Evolutionary conservation across 2,888 invertebrate genomes (phyloP).

Genomic region (Chloroclystis v-ata): DNA sequence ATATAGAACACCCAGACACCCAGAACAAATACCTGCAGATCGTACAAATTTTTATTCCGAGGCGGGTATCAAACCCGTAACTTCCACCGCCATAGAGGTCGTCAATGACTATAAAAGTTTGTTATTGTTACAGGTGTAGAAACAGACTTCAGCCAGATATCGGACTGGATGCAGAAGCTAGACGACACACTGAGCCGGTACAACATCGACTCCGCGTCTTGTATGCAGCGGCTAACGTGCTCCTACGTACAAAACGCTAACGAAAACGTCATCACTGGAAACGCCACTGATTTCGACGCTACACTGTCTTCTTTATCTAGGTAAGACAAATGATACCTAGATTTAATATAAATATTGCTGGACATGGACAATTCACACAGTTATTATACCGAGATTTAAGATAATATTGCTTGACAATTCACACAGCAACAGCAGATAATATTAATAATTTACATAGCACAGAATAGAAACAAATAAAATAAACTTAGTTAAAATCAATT

Average conservation of each 20-base stretch:
- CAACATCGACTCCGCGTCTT: constrained; percentile 84
- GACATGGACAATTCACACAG: too few relatives aligned
- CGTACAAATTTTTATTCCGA: too few relatives aligned
- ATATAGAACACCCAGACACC: too few relatives aligned
- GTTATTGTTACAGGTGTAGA: constrained; percentile 70
- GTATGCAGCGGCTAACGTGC: constrained; percentile 84
- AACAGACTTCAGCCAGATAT: constrained; percentile 76
- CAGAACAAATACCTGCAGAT: too few relatives aligned
- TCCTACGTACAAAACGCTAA: constrained; percentile 85
- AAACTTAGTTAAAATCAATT: too few relatives aligned
- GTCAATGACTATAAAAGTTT: not conserved
- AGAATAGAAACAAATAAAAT: too few relatives aligned
- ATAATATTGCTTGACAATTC: too few relatives aligned
- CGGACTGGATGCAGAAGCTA: constrained; percentile 81
- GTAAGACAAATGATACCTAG: constrained; percentile 45
- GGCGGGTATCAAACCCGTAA: too few relatives aligned
- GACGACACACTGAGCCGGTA: constrained; percentile 82
- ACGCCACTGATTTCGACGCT: constrained; percentile 81
- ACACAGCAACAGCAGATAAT: too few relatives aligned
- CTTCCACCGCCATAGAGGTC: too few relatives aligned
- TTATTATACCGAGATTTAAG: too few relatives aligned
- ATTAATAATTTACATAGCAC: too few relatives aligned
- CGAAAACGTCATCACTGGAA: constrained; percentile 79
- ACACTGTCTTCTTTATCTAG: constrained; percentile 80
- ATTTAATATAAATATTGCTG: not conserved